phyloP scores from a whole-genome alignment of 2,888 invertebrate genomes.

The Heliconius hortense region DNA sequence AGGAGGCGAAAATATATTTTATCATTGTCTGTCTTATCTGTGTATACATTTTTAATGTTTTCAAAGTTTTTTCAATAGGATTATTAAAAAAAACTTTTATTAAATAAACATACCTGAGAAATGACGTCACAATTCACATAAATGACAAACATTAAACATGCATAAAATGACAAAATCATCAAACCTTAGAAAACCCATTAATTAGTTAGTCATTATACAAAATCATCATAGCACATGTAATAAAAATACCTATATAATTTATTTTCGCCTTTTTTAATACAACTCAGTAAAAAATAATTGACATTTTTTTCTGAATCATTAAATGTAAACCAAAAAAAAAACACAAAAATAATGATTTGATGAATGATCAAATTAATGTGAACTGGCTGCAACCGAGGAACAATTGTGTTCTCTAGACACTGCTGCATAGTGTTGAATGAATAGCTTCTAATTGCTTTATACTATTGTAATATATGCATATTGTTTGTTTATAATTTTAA shows the following conservation, averaged over 20 bases:
- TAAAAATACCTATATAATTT: slow-evolving; percentile 34
- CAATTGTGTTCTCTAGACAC: slow-evolving; percentile 17
- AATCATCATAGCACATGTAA: slow-evolving; percentile 11
- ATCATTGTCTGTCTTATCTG: slow-evolving; percentile 34
- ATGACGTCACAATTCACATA: slow-evolving; percentile 17
- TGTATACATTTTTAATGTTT: slow-evolving; percentile 42
- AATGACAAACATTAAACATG: slow-evolving; percentile 55
- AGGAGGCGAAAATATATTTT: slow-evolving; percentile 59
- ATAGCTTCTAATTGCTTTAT: slow-evolving; percentile 15
- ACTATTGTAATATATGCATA: slow-evolving; percentile 9
- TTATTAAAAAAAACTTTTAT: neutral
- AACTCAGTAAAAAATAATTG: slow-evolving; percentile 32
- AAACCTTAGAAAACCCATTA: slow-evolving; percentile 51
- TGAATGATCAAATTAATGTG: slow-evolving; percentile 21
- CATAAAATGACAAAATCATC: slow-evolving; percentile 53
- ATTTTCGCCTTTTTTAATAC: slow-evolving; percentile 50
- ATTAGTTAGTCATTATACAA: slow-evolving; percentile 45
- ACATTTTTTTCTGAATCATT: slow-evolving; percentile 27
- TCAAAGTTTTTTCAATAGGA: neutral
- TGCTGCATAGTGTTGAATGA: neutral
- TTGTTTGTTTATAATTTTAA: neutral
- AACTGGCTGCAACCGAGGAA: slow-evolving; percentile 32
- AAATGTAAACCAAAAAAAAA: slow-evolving; percentile 24
- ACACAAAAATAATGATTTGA: slow-evolving; percentile 22
- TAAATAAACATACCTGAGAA: neutral